phyloP scores from a whole-genome alignment of 2,888 invertebrate species.

The Digitonthophagus gazella region DNA sequence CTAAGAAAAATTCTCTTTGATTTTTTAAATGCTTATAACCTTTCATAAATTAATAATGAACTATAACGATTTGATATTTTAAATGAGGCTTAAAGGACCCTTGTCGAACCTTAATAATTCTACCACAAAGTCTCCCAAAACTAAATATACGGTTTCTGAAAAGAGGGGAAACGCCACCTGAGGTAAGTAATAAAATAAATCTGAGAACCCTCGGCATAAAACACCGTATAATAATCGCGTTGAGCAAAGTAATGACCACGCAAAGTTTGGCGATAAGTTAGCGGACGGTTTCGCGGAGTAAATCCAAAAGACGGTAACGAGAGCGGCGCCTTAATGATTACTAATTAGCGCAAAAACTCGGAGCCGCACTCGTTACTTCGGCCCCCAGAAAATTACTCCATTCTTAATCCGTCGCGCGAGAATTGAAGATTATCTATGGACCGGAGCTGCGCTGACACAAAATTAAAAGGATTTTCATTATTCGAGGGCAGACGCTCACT shows the following conservation, averaged over 20 bases:
- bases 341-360: conserved; percentile 40
- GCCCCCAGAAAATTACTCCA: conserved; percentile 38
- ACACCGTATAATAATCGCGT: not conserved
- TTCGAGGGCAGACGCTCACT: not conserved
- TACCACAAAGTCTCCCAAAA: not conserved
- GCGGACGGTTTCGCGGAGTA: not conserved
- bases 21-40: too few species aligned
- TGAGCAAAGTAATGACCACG: not conserved
- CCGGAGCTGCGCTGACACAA: conserved; percentile 24
- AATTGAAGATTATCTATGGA: conserved; percentile 35
- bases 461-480: conserved; percentile 19
- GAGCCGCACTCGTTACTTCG: conserved; percentile 34
- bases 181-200: not conserved
- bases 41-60: not conserved
- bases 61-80: not conserved
- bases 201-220: not conserved
- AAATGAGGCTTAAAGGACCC: not conserved
- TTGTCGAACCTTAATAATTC: not conserved
- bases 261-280: not conserved
- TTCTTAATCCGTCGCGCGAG: conserved; percentile 35
- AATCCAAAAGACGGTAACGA: not conserved
- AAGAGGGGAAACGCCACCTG: not conserved
- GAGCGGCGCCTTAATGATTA: conserved; percentile 38
- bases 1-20: too few species aligned
- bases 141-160: not conserved